Base-by-base conservation (phyloP, 1,140 invertebrate genomes). In the Leucophenga varia region DNA sequence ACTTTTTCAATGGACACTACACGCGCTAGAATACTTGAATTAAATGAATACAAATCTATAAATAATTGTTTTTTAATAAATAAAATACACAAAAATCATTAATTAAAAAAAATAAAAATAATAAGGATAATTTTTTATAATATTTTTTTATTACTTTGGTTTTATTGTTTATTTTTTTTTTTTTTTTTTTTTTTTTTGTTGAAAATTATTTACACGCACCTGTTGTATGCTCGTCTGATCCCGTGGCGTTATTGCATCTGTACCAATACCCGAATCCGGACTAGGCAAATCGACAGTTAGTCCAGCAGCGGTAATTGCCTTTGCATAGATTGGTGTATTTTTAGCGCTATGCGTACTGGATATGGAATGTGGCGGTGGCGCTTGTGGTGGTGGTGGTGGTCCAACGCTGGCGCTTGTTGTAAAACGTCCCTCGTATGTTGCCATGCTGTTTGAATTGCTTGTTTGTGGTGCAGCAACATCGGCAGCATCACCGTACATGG, bases 211-310 rank as follows among this genome's bases (percentile, higher is more conserved):
- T 36, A 12, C 18, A 43, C 65, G 34, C 80, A 93, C 91, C 88
- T 93, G 91, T 78, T 93, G 91, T 67, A 89, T 86, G 76, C 85
- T 87, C 72, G 84, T 89, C 79, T 87, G 90, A 79, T 89, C 91
- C 72, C 89, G 79, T 31, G 92, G 92, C 21, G 92, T 94, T 64
- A 93, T 90, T 54, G 90, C 88, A 64, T 93, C 90, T 1, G 90
- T 88, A 19, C 91, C 92, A 59, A 95, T 94, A 14, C 91, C 92
- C 57, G 88, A 91, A 76, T 95, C 91, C 2, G 92, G 91, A 47
- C 91, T 93, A 1, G 91, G 91, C 55, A 95, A 81, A 78, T 95
- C 92, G 55, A 95, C 91, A 4, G 89, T 92, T 31, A 93, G 82
- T 3, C 88, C 89, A 59, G 87, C 86, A 25, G 85, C 84, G 54